phyloP scores from a whole-genome alignment of 23 tunicate species.

The Trididemnum nubilum region DNA sequence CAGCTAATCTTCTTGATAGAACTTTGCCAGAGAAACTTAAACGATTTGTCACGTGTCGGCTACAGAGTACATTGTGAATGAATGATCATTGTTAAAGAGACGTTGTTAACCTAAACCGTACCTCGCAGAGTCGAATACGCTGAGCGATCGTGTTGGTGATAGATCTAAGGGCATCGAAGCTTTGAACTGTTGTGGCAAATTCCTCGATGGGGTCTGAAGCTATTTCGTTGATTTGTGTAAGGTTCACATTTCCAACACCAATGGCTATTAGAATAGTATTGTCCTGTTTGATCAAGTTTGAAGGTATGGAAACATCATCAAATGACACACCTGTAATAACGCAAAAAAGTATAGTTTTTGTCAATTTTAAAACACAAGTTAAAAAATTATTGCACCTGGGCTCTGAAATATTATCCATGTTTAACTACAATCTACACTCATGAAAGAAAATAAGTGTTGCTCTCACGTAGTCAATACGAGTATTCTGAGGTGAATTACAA shows the following conservation, averaged over 20 bases:
- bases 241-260: constrained; percentile 56
- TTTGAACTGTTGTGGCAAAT: constrained; percentile 50
- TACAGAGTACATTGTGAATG: too few species aligned
- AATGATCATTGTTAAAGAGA: too few species aligned
- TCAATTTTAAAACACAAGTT: neutral
- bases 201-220: constrained; percentile 55
- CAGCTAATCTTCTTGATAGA: too few species aligned
- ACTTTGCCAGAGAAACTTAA: too few species aligned
- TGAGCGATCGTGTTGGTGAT: constrained; percentile 16
- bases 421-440: too few species aligned
- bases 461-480: too few species aligned
- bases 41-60: too few species aligned
- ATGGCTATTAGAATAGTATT: constrained; percentile 52
- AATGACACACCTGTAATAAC: constrained; percentile 46
- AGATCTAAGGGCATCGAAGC: constrained; percentile 46
- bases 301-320: constrained; percentile 54
- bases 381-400: too few species aligned
- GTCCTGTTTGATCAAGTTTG: constrained; percentile 55
- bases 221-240: constrained; percentile 35
- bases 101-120: too few species aligned
- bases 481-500: too few species aligned
- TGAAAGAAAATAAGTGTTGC: too few species aligned
- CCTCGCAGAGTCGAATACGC: constrained; percentile 48
- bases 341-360: neutral
- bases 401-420: too few species aligned